A percentile compares a stretch with the other conserved stretches of the same genome.
Conservation (phyloP, 2,113 vertebrate genomes). For the Peucedramus taeniatus region DNA sequence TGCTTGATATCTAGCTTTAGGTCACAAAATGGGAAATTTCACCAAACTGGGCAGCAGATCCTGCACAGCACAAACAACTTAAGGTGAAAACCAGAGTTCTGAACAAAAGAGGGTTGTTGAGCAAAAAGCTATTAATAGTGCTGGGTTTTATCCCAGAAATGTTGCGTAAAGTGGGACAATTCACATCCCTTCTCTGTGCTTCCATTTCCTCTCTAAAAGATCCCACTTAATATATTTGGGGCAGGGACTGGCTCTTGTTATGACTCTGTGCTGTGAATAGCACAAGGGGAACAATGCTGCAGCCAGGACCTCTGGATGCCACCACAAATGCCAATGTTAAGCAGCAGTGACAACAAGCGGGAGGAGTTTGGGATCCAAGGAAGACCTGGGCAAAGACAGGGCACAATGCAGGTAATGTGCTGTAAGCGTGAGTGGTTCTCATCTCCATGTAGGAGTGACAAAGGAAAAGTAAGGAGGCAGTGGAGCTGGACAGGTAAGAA, state of each 20-base stretch:
- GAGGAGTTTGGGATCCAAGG: not conserved
- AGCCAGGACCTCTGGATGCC: constrained; percentile 22
- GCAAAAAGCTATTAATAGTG: constrained; percentile 58
- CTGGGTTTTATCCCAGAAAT: constrained; percentile 57
- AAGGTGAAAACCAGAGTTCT: constrained; percentile 44
- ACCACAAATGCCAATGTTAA: constrained; percentile 20
- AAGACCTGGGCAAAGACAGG: not conserved
- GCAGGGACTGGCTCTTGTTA: constrained; percentile 32
- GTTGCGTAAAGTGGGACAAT: constrained; percentile 49
- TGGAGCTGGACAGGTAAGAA: not conserved
- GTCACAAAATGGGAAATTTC: not conserved
- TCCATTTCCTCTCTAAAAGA: constrained; percentile 53
- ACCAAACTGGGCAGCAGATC: not conserved
- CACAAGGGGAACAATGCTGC: constrained; percentile 32
- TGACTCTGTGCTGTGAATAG: constrained; percentile 41
- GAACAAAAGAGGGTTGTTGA: constrained; percentile 54
- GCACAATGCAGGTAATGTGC: not conserved
- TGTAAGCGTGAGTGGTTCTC: not conserved
- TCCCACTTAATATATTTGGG: constrained; percentile 42
- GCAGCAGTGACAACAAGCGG: not conserved
- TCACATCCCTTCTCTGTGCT: constrained; percentile 40
- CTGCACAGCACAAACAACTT: not conserved
- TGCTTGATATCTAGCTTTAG: not conserved
- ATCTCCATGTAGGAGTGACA: not conserved
- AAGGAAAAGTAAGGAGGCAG: not conserved